phyloP scores from a whole-genome alignment of 2,113 vertebrate genomes.

The Poeciliopsis retropinna region DNA sequence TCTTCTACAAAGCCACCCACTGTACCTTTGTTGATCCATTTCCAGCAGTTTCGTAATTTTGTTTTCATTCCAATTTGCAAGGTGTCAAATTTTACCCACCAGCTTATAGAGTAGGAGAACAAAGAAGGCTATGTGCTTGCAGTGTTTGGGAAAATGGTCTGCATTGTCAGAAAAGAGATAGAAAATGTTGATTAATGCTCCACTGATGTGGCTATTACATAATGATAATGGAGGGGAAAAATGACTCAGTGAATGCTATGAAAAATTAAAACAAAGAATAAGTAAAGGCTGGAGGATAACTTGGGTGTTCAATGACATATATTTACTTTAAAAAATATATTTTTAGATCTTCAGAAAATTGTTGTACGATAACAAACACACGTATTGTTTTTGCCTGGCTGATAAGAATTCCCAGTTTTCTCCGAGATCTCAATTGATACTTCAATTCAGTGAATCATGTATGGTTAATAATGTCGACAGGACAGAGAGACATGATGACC shows the following conservation, averaged over 20 bases:
- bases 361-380: too few species aligned
- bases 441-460: too few species aligned
- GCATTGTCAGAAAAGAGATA: conserved; percentile 11
- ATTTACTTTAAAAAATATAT: neutral
- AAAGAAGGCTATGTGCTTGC: conserved; percentile 37
- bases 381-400: neutral
- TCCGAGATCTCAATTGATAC: too few species aligned
- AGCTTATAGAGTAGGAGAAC: conserved; percentile 20
- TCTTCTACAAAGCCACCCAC: conserved; percentile 9
- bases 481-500: too few species aligned
- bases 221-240: neutral
- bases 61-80: conserved; percentile 8
- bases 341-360: neutral
- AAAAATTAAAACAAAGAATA: neutral
- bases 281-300: neutral
- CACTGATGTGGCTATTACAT: conserved; percentile 39
- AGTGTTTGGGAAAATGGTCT: conserved; percentile 4
- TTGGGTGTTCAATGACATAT: neutral
- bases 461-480: too few species aligned
- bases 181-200: conserved; percentile 24
- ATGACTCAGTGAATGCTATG: neutral
- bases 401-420: too few species aligned
- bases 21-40: neutral
- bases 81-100: neutral
- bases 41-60: conserved; percentile 12